Evolutionary conservation across 2,113 vertebrate genomes (phyloP), one percentile per base, ranked within the genome.

Genomic region (Festucalex cinctus): DNA sequence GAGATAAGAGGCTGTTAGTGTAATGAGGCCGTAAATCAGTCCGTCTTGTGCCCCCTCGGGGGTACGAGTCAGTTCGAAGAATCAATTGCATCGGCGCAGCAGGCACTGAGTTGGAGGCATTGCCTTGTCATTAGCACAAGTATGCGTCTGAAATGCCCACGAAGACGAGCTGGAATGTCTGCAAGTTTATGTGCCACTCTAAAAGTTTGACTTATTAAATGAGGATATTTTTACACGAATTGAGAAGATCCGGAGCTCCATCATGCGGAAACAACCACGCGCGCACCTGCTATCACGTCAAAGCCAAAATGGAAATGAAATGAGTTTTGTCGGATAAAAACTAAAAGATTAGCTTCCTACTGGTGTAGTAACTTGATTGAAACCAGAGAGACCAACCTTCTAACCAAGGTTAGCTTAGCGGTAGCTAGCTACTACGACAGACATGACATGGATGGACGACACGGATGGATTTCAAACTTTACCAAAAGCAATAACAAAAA

Each of bases 11-110:
- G 63, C 60, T 81, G 74, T 80, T 71, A 78, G 61, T 24, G 9
- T 53, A 71, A 82, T 84, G 68, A 64, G 19, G 39, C 63, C 24
- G 32, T 82, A 81, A 79, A 76, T 85, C 63, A 63, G 28, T 24
- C 12, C 9, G 20, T 61, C 70, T 62, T 62, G 14, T 69, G 62
- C 28, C 44, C 61, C 22, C 69, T 41, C 22, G 20, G 36, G 37
- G 53, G 22, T 26, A 59, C 43, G 49, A 13, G 76, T 80, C 69
- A 78, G 69, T 57, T 75, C 49, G 32, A 51, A 13, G 9, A 71
- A 53, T 65, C 24, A 39, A 73, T 81, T 73, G 62, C 44, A 48
- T 20, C 20, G 9, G 39, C 60, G 4, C 24, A 24, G 53, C n/a
- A 17, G 36, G 37, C 22, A 13, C 3, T 26, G 20, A 22, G 9